A percentile compares a stretch with the other conserved stretches of the same genome.
These are phyloP conservation scores for Drosophila jambulina DNA, from an alignment of 1,140 invertebrate genomes.

Conservation along the genomic window DNA sequence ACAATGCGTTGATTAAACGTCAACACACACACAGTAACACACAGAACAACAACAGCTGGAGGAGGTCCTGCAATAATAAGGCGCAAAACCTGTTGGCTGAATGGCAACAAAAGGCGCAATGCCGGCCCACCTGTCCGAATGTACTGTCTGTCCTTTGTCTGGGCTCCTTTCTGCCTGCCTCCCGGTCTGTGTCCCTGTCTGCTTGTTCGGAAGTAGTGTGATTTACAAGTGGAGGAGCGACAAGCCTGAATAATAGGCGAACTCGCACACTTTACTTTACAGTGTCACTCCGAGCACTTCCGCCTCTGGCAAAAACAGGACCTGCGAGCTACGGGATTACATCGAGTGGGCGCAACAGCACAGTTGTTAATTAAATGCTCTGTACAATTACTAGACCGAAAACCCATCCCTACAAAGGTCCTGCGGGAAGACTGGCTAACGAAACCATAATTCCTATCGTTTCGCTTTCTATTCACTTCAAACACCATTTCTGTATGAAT, in stretches of 20 bases:
- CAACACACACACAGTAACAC: constrained; percentile 43
- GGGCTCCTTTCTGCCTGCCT: constrained; percentile 12
- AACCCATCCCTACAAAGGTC: constrained; percentile 19
- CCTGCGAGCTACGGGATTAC: constrained; percentile 7
- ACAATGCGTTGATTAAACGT: constrained; percentile 81
- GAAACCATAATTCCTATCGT: constrained; percentile 25
- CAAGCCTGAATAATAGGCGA: constrained; percentile 66
- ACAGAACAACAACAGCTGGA: constrained; percentile 14
- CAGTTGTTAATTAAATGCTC: constrained; percentile 47
- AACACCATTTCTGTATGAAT: constrained; percentile 12
- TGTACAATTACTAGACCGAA: constrained; percentile 37
- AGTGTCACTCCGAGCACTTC: constrained; percentile 48
- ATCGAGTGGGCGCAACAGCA: constrained; percentile 16
- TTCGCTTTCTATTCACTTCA: constrained; percentile 12
- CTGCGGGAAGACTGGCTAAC: neutral
- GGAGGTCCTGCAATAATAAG: constrained; percentile 62
- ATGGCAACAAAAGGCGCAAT: constrained; percentile 32
- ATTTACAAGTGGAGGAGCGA: constrained; percentile 66
- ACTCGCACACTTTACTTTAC: constrained; percentile 32
- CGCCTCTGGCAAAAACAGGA: constrained; percentile 24
- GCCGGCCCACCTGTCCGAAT: constrained; percentile 22
- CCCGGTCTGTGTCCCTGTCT: constrained; percentile 6
- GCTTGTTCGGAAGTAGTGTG: constrained; percentile 72
- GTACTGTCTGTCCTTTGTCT: constrained; percentile 40
- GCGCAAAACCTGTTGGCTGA: constrained; percentile 65